Evolutionary conservation across 2,797 vertebrate species (phyloP), one percentile per base, ranked within the genome.

Genomic region (Zalophus californianus): DNA sequence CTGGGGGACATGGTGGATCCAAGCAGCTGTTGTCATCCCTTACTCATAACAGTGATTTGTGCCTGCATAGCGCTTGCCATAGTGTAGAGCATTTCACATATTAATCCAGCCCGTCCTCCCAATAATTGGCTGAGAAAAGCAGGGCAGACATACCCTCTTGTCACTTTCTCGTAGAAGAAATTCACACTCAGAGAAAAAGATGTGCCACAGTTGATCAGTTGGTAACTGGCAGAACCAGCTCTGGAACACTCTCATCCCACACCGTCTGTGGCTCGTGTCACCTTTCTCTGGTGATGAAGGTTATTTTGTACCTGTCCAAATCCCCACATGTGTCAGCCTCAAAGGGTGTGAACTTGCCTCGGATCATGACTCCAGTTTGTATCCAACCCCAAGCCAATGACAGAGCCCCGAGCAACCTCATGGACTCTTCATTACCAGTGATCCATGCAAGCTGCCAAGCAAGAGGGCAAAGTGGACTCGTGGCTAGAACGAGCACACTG

Each of bases 321-420:
- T 85, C 44, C 75, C 50, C 83, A 96, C 84, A 86, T 77, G 29
- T 62, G 21, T 72, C 86, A 84, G 20, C 93, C 29, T 68, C 64
- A 80, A 80, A 83, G 14, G 27, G 13, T 62, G 13, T 32, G 41
- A 41, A 9, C 16, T 73, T 35, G 21, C 35, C 75, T 48, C 2
- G 3, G 27, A 86, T 52, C 18, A 48, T 25, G 11, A 35, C 60
- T 11, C 77, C 13, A 75, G 12, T 72, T 79, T 38, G 35, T 52
- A 52, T 56, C 35, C 77, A 77, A n/a, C 16, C 50, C 56, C 70
- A 86, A 23, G 23, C 50, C 21, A 41, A 16, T 1, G 6, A 38
- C 15, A 2, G 9, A 64, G 35, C 41, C 62, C 12, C 72, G 23
- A 2, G 48, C 3, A 4, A 32, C 35, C 58, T 93, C 2, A 0